Evolutionary conservation across 1,140 invertebrate species (phyloP).

Genomic region (Brachionus rotundiformis): DNA sequence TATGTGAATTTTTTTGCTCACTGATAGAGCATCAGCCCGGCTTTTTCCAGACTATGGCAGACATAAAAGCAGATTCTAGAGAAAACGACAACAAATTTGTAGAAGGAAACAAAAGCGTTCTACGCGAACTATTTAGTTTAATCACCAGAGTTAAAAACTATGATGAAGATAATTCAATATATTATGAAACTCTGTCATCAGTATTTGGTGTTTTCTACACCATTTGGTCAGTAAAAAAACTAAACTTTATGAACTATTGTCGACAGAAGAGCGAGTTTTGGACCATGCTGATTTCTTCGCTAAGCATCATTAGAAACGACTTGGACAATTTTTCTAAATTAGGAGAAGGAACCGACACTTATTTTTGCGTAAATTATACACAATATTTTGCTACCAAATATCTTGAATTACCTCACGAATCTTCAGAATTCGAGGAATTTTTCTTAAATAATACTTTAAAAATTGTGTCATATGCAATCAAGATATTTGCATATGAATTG

Average conservation of each 20-base stretch:
- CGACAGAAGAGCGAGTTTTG: slow-evolving; percentile 1
- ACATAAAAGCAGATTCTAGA: not conserved
- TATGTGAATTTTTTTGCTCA: slow-evolving; percentile 29
- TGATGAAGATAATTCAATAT: not conserved
- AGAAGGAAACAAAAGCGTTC: not conserved
- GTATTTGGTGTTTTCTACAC: slow-evolving; percentile 14
- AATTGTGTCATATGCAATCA: slow-evolving; percentile 30
- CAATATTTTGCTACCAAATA: slow-evolving; percentile 11
- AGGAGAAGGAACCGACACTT: not conserved
- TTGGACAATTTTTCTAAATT: not conserved
- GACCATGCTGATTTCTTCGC: not conserved
- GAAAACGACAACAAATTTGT: slow-evolving; percentile 11
- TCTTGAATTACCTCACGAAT: not conserved
- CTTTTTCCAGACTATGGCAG: slow-evolving; percentile 25
- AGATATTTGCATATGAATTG: slow-evolving; percentile 29
- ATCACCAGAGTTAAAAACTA: not conserved
- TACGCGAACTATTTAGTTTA: not conserved
- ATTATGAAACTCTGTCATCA: not conserved
- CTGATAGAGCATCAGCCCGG: slow-evolving; percentile 40
- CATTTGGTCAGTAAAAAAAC: slow-evolving; percentile 43
- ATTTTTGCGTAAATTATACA: not conserved
- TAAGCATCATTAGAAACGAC: slow-evolving; percentile 5
- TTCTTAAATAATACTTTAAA: not conserved
- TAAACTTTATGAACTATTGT: slow-evolving; percentile 45
- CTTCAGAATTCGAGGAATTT: slow-evolving; percentile 4